These are phyloP conservation scores for Trachymyrmex cornetzi DNA, from an alignment of 1,140 invertebrate genomes.

Conservation along the genomic window DNA sequence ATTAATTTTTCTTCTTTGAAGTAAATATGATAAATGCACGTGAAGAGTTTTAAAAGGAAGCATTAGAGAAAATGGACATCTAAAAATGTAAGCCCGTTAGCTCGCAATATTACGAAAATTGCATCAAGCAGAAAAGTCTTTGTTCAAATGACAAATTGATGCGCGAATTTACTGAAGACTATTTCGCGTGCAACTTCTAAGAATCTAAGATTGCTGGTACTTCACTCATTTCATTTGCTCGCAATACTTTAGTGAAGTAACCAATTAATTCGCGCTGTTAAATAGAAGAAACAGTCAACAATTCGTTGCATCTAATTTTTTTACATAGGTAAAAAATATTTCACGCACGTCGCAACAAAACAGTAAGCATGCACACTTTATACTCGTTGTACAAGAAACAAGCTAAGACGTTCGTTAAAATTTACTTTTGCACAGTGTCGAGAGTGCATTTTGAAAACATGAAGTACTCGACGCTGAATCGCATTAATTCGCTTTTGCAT, in stretches of 20 bases:
- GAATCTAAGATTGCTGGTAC: neutral
- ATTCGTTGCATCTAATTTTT: slow-evolving; percentile 1
- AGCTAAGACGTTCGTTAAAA: slow-evolving; percentile 13
- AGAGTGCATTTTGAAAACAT: slow-evolving; percentile 8
- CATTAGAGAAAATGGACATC: slow-evolving; percentile 38
- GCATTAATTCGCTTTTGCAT: neutral
- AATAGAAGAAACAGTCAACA: neutral
- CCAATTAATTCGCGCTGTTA: neutral
- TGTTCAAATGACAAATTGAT: slow-evolving; percentile 44
- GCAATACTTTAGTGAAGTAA: neutral
- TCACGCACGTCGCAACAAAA: neutral
- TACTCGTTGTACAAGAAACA: neutral
- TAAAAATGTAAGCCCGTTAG: slow-evolving; percentile 50
- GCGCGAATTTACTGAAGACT: slow-evolving; percentile 29
- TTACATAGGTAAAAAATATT: slow-evolving; percentile 15
- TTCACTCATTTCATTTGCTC: neutral
- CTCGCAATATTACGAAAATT: slow-evolving; percentile 33
- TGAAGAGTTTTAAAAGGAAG: slow-evolving; percentile 46
- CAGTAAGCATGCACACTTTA: neutral
- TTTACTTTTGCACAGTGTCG: neutral
- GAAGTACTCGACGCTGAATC: neutral
- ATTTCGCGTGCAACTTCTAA: slow-evolving; percentile 40
- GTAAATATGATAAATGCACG: slow-evolving; percentile 38
- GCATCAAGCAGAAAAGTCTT: slow-evolving; percentile 34
- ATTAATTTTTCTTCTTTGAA: neutral